A percentile compares a stretch with the other conserved stretches of the same genome.
Evolutionary conservation across 2,797 vertebrate genomes (phyloP).

Genomic region (Arrhamphus sclerolepis): DNA sequence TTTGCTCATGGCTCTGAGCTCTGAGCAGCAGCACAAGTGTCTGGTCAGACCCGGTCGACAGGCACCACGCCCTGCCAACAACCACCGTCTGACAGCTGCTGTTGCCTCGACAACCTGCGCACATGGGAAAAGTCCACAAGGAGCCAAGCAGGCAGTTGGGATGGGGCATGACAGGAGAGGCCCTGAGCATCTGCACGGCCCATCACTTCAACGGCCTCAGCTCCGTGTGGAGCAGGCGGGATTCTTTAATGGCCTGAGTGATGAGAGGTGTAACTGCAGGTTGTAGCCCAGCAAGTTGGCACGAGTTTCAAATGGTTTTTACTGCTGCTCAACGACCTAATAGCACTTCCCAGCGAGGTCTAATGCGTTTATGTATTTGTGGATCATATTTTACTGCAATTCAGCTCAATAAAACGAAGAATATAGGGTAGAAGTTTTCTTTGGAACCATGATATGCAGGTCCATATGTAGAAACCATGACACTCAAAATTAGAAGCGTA

Average conservation of each 20-base stretch:
- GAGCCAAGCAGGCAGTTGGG: conserved; percentile 57
- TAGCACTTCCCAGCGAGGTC: conserved; percentile 74
- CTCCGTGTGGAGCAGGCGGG: conserved; percentile 40
- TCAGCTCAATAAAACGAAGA: conserved; percentile 76
- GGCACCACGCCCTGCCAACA: conserved; percentile 74
- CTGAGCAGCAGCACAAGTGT: conserved; percentile 65
- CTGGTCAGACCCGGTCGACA: conserved; percentile 72
- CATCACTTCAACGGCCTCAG: conserved; percentile 49
- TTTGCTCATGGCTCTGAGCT: conserved; percentile 58
- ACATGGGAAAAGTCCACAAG: conserved; percentile 61
- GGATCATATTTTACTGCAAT: conserved; percentile 79
- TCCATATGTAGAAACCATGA: conserved; percentile 75
- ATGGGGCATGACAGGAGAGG: conserved; percentile 39
- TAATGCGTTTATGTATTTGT: conserved; percentile 81
- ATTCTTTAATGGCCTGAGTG: conserved; percentile 64
- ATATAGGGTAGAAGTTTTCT: conserved; percentile 79
- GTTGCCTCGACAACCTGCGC: conserved; percentile 66
- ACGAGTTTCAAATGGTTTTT: conserved; percentile 77
- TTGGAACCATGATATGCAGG: conserved; percentile 70
- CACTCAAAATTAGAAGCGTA: conserved; percentile 77
- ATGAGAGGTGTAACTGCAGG: conserved; percentile 77
- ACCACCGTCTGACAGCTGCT: conserved; percentile 78
- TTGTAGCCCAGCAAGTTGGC: conserved; percentile 58
- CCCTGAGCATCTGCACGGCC: conserved; percentile 36
- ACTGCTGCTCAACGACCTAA: conserved; percentile 69